Base-by-base conservation (phyloP, 2,888 invertebrate genomes). In the Parnassius orleans region DNA sequence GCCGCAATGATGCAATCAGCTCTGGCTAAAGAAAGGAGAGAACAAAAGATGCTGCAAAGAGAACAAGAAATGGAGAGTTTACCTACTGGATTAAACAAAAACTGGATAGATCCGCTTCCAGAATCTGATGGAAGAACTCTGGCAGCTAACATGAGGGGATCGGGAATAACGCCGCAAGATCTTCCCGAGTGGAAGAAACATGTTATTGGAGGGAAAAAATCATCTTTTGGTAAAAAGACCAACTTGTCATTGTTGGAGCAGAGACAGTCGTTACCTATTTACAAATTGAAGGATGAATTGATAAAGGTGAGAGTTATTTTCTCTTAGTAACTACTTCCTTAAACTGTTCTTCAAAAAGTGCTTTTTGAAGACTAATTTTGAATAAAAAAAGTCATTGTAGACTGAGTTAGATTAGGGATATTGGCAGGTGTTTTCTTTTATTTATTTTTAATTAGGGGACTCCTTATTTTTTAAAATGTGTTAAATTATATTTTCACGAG, bases 1-100 rank as follows among this genome's bases (percentile, higher is more conserved):
- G 98, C 99, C 0, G 99, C 99, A 0, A 98, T 99, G 98, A 99
- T 98, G 98, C 99, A 99, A 84, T 97, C 97, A 11, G 99, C 99
- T 0, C 83, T 99, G 52, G 97, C 99, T 0, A 99, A 99, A 79
- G 99, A 99, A 81, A 93, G 99, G 58, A 92, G 99, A 53, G 99
- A 99, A 81, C 95, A 97, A 76, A 99, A 99, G 87, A 98, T 98
- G 97, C 86, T 97, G n/a, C 98, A 98, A 73, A 87, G 98, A 41
- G 98, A 98, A 78, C 84, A 97, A 70, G 98, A 98, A 86, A 95
- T 97, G 93, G 97, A 98, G 78, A 95, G 96, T 0, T 85, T 95
- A 14, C 96, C 96, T 0, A 95, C 96, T 1, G 96, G 77, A 9
- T 89, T 97, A 0, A 97, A 96, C 75, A 98, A 98, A 84, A 97